phyloP scores from a whole-genome alignment of 2,888 invertebrate species.

The Sylvicola fuscatus region DNA sequence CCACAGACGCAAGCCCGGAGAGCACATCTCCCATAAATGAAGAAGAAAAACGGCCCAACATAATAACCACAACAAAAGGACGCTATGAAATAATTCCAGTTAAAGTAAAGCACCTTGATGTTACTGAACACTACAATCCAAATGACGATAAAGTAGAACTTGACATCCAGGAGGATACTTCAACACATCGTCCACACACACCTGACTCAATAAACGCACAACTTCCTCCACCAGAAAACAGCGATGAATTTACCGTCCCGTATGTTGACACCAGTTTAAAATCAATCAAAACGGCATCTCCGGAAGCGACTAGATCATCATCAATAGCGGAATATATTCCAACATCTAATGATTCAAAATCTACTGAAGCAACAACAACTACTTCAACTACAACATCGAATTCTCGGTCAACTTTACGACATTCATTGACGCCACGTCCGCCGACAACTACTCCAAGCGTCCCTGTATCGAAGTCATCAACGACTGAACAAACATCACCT shows the following conservation, averaged over 20 bases:
- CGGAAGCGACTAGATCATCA: conserved; percentile 8
- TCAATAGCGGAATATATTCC: not conserved
- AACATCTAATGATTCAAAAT: not conserved
- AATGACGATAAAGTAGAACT: too few species aligned
- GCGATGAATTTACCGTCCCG: conserved; percentile 13
- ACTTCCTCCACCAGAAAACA: conserved; percentile 17
- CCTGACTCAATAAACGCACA: conserved; percentile 20
- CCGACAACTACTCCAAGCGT: not conserved
- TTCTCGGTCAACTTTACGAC: not conserved
- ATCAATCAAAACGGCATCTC: conserved; percentile 4
- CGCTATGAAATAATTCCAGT: too few species aligned
- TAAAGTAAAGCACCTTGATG: too few species aligned
- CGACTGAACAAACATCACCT: conserved; percentile 16
- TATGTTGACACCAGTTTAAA: conserved; percentile 9
- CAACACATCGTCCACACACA: conserved; percentile 2
- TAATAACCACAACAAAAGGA: too few species aligned
- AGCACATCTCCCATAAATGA: not conserved
- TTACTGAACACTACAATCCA: not conserved
- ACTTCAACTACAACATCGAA: not conserved
- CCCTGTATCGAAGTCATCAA: conserved; percentile 1
- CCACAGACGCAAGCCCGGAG: conserved; percentile 3
- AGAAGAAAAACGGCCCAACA: too few species aligned
- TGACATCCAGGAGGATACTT: not conserved
- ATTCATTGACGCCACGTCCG: not conserved
- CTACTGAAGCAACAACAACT: not conserved